Base-by-base conservation (phyloP, 1,140 invertebrate genomes). In the Mylabris phalerata region DNA sequence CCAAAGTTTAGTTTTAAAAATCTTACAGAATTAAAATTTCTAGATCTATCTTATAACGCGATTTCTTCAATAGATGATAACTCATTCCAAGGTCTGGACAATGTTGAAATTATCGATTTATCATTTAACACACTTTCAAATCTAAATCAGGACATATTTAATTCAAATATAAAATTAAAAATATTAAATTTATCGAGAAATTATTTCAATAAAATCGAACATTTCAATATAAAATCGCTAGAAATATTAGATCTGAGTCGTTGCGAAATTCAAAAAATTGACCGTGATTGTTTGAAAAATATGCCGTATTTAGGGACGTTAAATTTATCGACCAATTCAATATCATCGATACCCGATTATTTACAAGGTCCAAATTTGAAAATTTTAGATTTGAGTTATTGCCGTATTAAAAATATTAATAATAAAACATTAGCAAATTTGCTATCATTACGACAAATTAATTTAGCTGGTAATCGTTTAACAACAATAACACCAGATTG, bases 41-140 rank as follows among this genome's bases (percentile, higher is more conserved):
- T 88, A 5, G 84, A 87, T 73, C 67, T 88, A 27, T 86, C 85
- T 0, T 73, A 75, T 26, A 87, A 87, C 67, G 77, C 77, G 41
- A 75, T 88, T 6, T 77, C 76, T 3, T 61, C 71, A 0, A 64
- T 88, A 11, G 77, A 80, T 52, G 64, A 71, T 11, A 74, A 77
- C 46, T 77, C 80, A 2, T 87, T 88, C 61, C 64, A 68, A 25
- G 77, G 78, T 1, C 71, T 84, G 9, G 72, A 70, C n/a, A 70
- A 75, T n/a, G 60, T 87, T 1, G 77, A 78, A 61, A 64, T 75
- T 50, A 66, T 87, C 41, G 84, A 87, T 70, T 69, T 87, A 50
- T 87, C 86, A 0, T 80, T 78, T 69, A 89, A 89, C 66, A 77
- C 80, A 60, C 82, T 89, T 50, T 75, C 74, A 1, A 60, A 67